phyloP scores from a whole-genome alignment of 2,797 vertebrate species.

The Poeciliopsis paucimaculata region DNA sequence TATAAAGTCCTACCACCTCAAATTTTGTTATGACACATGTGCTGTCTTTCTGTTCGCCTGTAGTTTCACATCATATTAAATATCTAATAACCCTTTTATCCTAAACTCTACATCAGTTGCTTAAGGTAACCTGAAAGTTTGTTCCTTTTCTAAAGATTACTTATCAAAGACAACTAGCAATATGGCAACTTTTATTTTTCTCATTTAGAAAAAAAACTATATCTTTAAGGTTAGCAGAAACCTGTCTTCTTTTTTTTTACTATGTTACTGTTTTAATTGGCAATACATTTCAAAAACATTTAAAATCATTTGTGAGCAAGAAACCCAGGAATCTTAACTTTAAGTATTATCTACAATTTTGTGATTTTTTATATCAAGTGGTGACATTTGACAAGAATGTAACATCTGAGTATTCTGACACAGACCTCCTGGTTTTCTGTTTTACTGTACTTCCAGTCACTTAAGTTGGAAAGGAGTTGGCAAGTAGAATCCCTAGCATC shows the following conservation, averaged over 20 bases:
- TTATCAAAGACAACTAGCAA: slow-evolving; percentile 16
- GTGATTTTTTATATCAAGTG: slow-evolving; percentile 5
- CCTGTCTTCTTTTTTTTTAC: not conserved
- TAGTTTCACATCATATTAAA: not conserved
- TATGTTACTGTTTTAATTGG: not conserved
- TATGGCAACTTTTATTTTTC: not conserved
- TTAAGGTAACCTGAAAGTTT: not conserved
- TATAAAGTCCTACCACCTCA: no score
- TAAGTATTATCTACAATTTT: slow-evolving; percentile 2
- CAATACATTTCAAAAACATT: not conserved
- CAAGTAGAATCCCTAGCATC: slow-evolving; percentile 20
- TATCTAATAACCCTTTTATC: not conserved
- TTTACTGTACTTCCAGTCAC: slow-evolving; percentile 33
- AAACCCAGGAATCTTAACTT: slow-evolving; percentile 7
- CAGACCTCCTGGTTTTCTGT: slow-evolving; percentile 27
- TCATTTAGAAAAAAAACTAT: not conserved
- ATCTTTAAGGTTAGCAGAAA: not conserved
- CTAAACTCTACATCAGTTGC: not conserved
- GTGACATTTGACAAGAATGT: slow-evolving; percentile 21
- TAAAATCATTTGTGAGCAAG: not conserved
- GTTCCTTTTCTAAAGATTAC: slow-evolving; percentile 18
- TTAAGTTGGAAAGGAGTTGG: slow-evolving; percentile 27
- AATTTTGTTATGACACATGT: not conserved
- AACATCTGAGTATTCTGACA: slow-evolving; percentile 20
- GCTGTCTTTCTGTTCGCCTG: not conserved